Percentiles rank a stretch among this genome's conserved stretches.
These are phyloP conservation scores for Blastobasis adustella DNA, from an alignment of 2,888 invertebrate genomes.

Conservation along the genomic window DNA sequence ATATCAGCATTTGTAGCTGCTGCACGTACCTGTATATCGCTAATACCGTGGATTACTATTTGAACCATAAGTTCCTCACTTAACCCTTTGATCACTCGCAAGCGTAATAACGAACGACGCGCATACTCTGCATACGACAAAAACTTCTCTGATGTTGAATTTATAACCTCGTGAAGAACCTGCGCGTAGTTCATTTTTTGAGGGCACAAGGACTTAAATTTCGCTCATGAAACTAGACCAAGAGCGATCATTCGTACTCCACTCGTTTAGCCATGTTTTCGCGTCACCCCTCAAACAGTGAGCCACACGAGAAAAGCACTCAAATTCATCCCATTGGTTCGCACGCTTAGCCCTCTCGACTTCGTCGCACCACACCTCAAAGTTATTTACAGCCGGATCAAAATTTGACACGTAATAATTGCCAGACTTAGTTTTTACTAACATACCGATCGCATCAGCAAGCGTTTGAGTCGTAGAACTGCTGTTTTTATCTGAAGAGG, in stretches of 20 bases:
- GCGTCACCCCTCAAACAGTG: not conserved
- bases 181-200: not conserved
- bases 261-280: not conserved
- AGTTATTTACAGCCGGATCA: not conserved
- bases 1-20: not conserved
- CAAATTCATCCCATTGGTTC: not conserved
- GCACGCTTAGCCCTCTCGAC: not conserved
- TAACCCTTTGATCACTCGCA: not conserved
- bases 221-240: not conserved
- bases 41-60: not conserved
- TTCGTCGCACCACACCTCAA: not conserved
- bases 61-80: not conserved
- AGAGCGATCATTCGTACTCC: not conserved
- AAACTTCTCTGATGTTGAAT: not conserved
- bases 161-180: not conserved
- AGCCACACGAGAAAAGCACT: too few relatives aligned
- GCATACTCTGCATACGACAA: not conserved
- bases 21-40: not conserved
- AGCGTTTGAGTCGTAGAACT: not conserved
- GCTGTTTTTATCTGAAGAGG: too few relatives aligned
- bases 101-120: not conserved
- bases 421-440: not conserved
- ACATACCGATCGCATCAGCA: not conserved
- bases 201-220: not conserved
- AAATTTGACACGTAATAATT: not conserved